A percentile compares a stretch with the other conserved stretches of the same genome.
Evolutionary conservation across 2,888 invertebrate genomes (phyloP).

Genomic region (Ramazzottius varieornatus): DNA sequence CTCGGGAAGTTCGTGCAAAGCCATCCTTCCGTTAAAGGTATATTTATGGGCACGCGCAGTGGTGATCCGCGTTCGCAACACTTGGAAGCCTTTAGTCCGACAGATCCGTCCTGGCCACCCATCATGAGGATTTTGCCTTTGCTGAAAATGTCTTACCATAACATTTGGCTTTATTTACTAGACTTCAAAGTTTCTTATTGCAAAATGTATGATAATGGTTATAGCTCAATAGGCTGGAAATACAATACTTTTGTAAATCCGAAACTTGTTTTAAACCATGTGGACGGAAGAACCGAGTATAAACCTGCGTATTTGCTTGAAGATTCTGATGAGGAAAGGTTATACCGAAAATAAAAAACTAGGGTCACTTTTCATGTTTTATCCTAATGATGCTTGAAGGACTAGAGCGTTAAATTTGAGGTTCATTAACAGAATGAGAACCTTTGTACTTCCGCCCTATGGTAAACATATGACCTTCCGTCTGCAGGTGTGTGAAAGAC

Average conservation of each 20-base stretch:
- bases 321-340: neutral
- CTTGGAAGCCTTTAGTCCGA: neutral
- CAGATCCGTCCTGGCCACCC: neutral
- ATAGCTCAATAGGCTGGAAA: neutral
- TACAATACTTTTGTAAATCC: neutral
- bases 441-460: too few species aligned
- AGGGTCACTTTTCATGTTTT: too few species aligned
- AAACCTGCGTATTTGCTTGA: neutral
- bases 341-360: neutral
- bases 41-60: neutral
- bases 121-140: neutral
- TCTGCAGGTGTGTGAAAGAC: too few species aligned
- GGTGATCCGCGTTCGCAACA: neutral
- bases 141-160: neutral
- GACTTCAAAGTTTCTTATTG: neutral
- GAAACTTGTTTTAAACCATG: neutral
- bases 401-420: too few species aligned
- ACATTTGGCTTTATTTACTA: neutral
- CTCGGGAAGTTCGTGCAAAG: neutral
- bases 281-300: neutral
- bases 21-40: neutral
- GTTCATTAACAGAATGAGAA: too few species aligned
- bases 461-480: too few species aligned
- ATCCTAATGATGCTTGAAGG: too few species aligned
- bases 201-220: neutral